Evolutionary conservation across 2,113 vertebrate genomes (phyloP), one percentile per base, ranked within the genome.

Genomic region (Psophia crepitans): DNA sequence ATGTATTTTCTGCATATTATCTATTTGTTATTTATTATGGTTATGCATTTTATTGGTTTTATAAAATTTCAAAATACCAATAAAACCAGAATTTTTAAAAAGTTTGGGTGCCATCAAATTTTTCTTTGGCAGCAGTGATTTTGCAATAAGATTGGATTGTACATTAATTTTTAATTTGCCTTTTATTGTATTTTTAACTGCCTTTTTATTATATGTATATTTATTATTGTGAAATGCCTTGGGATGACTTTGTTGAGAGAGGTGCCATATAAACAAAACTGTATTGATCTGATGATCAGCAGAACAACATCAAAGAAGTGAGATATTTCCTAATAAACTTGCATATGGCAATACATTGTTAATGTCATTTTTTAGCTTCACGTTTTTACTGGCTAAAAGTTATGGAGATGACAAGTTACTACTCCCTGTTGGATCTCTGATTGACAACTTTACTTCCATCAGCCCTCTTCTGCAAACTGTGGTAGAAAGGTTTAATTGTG

Each of bases 301-400:
- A 80, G 76, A 96, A 82, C 43, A 93, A 70, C 82, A 92, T 69
- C 70, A 94, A 93, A 91, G 43, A 69, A 94, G 60, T 90, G 96
- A 97, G 92, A 86, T 95, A 92, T 96, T 93, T 91, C 53, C 84
- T 93, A 97, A 97, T 97, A 95, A 96, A 91, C 84, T 79, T 92
- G 57, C 53, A 86, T 92, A 78, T 16, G 3, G 56, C 73, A 94
- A 53, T 79, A 79, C 58, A 54, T 7, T 64, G 43, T 69, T 84
- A 95, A 94, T 91, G 71, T 60, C 3, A 0, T 6, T 61, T 91
- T 93, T 93, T 88, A 56, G 43, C 51, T 92, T 96, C 86, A 84
- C 7, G 28, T 90, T 94, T 92, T 88, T 65, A 96, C 70, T 93
- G 53, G 44, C 78, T 96, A 39, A 87, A 96, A 96, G 44, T 94